Conservation (phyloP, 2,113 vertebrate species). For the Chrysochloris asiatica region DNA sequence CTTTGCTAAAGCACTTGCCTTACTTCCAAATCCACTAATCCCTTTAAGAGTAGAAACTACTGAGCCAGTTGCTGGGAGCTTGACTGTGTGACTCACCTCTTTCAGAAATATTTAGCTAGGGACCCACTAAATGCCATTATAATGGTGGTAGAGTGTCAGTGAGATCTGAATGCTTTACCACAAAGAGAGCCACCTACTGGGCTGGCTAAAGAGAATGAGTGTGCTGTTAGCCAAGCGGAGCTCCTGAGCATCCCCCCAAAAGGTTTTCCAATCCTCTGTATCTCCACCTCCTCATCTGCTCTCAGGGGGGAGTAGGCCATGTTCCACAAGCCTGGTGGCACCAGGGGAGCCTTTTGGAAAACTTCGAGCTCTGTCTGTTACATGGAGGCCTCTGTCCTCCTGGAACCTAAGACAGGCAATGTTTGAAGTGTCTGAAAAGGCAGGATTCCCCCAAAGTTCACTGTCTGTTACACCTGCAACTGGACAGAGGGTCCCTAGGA, state of each 20-base stretch:
- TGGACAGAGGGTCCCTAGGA: neutral
- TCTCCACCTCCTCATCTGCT: neutral
- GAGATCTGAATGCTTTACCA: neutral
- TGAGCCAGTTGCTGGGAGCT: neutral
- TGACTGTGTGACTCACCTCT: neutral
- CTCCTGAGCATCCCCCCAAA: neutral
- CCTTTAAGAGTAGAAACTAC: conserved; percentile 25
- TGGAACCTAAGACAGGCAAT: neutral
- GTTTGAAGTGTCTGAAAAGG: neutral
- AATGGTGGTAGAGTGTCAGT: neutral
- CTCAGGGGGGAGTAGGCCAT: neutral
- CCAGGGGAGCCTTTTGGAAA: neutral
- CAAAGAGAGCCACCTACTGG: conserved; percentile 27
- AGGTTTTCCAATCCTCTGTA: neutral
- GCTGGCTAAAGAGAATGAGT: neutral
- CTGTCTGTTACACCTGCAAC: neutral
- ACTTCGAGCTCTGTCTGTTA: neutral
- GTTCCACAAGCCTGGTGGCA: neutral
- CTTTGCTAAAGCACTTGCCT: neutral
- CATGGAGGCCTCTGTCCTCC: neutral
- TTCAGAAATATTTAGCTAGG: conserved; percentile 22
- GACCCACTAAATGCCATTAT: neutral
- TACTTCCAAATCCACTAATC: neutral
- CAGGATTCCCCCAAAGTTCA: neutral
- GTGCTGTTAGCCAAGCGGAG: neutral